Percentiles rank a stretch among this genome's conserved stretches.
phyloP scores from a whole-genome alignment of 2,888 invertebrate genomes.

The Cyaniris semiargus region DNA sequence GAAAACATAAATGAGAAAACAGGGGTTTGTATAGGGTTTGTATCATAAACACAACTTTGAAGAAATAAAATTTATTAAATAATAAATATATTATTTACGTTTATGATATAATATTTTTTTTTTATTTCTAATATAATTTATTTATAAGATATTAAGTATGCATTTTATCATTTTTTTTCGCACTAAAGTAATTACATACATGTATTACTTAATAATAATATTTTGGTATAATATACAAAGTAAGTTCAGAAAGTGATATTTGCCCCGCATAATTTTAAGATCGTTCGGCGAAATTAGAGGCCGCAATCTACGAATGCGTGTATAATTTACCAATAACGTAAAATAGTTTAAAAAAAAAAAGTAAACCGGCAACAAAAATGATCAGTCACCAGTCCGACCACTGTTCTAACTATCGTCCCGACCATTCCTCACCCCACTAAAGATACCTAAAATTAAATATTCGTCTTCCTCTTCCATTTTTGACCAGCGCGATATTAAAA shows the following conservation, averaged over 20 bases:
- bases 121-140: constrained; percentile 11
- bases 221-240: neutral
- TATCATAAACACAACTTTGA: neutral
- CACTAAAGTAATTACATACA: neutral
- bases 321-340: neutral
- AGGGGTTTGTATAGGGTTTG: neutral
- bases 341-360: neutral
- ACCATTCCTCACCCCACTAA: too few species aligned
- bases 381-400: too few species aligned
- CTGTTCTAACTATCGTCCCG: too few species aligned
- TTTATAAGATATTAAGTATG: constrained; percentile 13
- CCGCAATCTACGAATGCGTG: neutral
- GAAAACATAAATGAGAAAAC: neutral
- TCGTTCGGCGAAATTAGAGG: neutral
- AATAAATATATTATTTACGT: constrained; percentile 11
- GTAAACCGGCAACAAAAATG: too few species aligned
- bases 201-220: constrained; percentile 14
- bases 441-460: too few species aligned
- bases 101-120: neutral
- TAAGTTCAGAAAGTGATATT: neutral
- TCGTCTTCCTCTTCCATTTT: too few species aligned
- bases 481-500: neutral
- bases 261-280: neutral
- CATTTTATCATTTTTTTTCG: neutral
- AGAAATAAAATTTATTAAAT: constrained; percentile 26